These are phyloP conservation scores for Chydorus sphaericus DNA, from an alignment of 2,888 invertebrate species.

Conservation along the genomic window DNA sequence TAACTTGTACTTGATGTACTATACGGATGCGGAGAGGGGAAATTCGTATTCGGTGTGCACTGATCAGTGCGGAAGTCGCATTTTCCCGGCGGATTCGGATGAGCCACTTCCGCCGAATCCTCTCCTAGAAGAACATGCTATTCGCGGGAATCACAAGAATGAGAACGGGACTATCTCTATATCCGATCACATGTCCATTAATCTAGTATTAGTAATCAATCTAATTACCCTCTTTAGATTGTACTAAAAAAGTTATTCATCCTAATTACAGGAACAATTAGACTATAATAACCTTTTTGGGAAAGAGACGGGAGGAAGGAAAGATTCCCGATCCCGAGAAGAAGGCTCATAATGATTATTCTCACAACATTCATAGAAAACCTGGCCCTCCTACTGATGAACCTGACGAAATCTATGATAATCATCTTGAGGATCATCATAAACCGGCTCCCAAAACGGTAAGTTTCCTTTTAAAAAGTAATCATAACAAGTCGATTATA, in stretches of 20 bases:
- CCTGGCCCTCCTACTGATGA: not conserved
- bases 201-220: no score
- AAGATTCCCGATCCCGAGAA: not conserved
- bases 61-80: constrained; percentile 22
- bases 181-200: not conserved
- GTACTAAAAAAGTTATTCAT: no score
- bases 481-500: no score
- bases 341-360: not conserved
- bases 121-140: constrained; percentile 31
- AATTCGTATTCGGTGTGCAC: constrained; percentile 18
- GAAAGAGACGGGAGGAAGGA: no score
- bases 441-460: not conserved
- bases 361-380: not conserved
- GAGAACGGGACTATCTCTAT: not conserved
- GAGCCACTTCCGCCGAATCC: constrained; percentile 34
- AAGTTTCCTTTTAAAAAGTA: not conserved
- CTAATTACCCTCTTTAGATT: no score
- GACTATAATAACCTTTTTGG: constrained; percentile 5
- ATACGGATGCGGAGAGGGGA: constrained; percentile 25
- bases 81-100: constrained; percentile 30
- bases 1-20: constrained; percentile 37
- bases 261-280: not conserved
- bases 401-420: not conserved
- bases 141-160: constrained; percentile 20
- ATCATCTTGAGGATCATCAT: not conserved